Percentiles rank a stretch among this genome's conserved stretches.
phyloP scores from a whole-genome alignment of 2,113 vertebrate species.

The Macheiramphus alcinus region DNA sequence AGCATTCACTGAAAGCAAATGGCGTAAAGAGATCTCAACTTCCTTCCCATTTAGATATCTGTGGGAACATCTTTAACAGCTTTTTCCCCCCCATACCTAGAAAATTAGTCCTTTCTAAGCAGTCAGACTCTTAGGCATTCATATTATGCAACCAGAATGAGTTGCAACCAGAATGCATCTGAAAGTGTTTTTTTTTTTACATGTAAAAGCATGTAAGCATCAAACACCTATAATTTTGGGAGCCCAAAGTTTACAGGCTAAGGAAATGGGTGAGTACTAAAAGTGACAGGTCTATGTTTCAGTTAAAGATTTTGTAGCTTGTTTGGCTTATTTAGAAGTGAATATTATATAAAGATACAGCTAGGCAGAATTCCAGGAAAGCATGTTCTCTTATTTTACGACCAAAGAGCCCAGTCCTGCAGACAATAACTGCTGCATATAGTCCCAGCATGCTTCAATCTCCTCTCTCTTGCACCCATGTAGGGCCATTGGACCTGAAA shows the following conservation, averaged over 20 bases:
- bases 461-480: background rate
- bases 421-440: background rate
- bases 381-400: background rate
- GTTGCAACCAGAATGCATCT: background rate
- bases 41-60: slow-evolving; percentile 53
- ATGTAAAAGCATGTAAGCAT: background rate
- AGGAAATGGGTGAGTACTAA: background rate
- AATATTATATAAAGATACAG: background rate
- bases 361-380: slow-evolving; percentile 23
- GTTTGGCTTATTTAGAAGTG: background rate
- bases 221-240: background rate
- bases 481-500: background rate
- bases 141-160: slow-evolving; percentile 29
- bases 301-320: background rate
- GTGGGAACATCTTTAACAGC: slow-evolving; percentile 45
- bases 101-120: slow-evolving; percentile 38
- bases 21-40: slow-evolving; percentile 7
- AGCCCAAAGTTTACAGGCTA: background rate
- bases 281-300: background rate
- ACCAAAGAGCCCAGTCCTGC: background rate
- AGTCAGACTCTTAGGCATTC: slow-evolving; percentile 22
- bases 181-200: background rate
- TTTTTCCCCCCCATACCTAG: background rate
- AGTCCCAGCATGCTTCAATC: background rate
- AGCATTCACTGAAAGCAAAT: background rate